Evolutionary conservation across 2,797 vertebrate genomes (phyloP).

Genomic region (Valencia hispanica): DNA sequence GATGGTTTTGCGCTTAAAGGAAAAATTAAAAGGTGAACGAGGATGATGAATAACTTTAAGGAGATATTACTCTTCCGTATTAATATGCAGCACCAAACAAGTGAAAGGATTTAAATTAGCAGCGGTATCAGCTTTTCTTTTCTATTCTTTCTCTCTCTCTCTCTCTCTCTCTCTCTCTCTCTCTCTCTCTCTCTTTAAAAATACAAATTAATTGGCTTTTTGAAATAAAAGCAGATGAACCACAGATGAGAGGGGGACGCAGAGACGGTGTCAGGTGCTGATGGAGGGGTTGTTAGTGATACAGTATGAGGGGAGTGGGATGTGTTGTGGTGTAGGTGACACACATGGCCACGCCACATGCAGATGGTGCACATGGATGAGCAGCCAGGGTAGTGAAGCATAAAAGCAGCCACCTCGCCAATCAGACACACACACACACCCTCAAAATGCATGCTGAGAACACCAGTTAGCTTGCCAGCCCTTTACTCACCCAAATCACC

Average conservation of each 20-base stretch:
- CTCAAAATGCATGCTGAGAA: slow-evolving; percentile 62
- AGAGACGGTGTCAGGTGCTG: slow-evolving; percentile 57
- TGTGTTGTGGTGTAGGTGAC: slow-evolving; percentile 72
- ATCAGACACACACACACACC: slow-evolving; percentile 49
- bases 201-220: slow-evolving; percentile 40
- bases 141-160: slow-evolving; percentile 22
- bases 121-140: slow-evolving; percentile 40
- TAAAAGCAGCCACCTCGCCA: slow-evolving; percentile 73
- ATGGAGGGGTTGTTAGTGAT: slow-evolving; percentile 53
- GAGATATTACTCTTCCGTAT: slow-evolving; percentile 39
- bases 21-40: slow-evolving; percentile 67
- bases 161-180: too few species aligned
- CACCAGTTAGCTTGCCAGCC: slow-evolving; percentile 70
- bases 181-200: not conserved
- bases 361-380: slow-evolving; percentile 77
- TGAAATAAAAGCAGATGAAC: slow-evolving; percentile 26
- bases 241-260: slow-evolving; percentile 31
- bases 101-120: slow-evolving; percentile 52
- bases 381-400: slow-evolving; percentile 74
- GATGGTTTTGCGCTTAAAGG: slow-evolving; percentile 45
- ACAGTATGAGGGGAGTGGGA: slow-evolving; percentile 57
- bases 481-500: slow-evolving; percentile 80
- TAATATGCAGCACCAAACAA: slow-evolving; percentile 47
- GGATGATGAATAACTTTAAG: slow-evolving; percentile 48
- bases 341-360: slow-evolving; percentile 78